Evolutionary conservation across 2,113 vertebrate species (phyloP), one percentile per base, ranked within the genome.

Genomic region (Ascaphus truei): DNA sequence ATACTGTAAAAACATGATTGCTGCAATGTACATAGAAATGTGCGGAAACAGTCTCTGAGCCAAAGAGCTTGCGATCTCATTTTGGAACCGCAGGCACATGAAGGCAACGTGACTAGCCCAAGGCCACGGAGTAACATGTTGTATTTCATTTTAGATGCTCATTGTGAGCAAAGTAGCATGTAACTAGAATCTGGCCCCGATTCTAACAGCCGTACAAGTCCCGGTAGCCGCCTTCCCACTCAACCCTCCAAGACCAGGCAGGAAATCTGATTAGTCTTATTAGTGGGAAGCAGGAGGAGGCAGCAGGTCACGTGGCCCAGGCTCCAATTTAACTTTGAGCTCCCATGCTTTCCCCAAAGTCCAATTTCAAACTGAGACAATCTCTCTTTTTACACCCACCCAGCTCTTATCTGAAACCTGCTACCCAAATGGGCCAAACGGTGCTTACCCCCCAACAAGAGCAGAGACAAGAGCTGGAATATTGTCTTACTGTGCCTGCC

Each of bases 181-280:
- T 1, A 66, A 43, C 12, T 5, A 1, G 0, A 15, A 39, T 20
- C 31, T 22, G 10, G 29, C 53, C 31, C n/a, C 34, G 30, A 56
- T 56, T 34, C 16, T 7, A 33, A 10, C 2, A 4, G 16, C 2
- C 23, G 7, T 3, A 13, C 20, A 5, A 5, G 11, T 12, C 37
- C 30, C 9, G 5, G 26, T 6, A 3, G 3, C 23, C 67, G 48
- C 13, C 16, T 20, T 53, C 58, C 18, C n/a, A 13, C 27, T 2
- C 12, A 31, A 3, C 69, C 50, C 73, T 56, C 36, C 11, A 52
- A 30, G 27, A 72, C 47, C 52, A 31, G 56, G 39, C 33, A 15
- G 53, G 53, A 31, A 56, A 56, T 56, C 29, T 56, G 1, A 56
- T 10, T 2, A 65, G 4, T 7, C 12, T 12, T n/a, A 1, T 11